Evolutionary conservation across 2,888 invertebrate genomes (phyloP), one percentile per base, ranked within the genome.

Genomic region (Encarsia formosa): DNA sequence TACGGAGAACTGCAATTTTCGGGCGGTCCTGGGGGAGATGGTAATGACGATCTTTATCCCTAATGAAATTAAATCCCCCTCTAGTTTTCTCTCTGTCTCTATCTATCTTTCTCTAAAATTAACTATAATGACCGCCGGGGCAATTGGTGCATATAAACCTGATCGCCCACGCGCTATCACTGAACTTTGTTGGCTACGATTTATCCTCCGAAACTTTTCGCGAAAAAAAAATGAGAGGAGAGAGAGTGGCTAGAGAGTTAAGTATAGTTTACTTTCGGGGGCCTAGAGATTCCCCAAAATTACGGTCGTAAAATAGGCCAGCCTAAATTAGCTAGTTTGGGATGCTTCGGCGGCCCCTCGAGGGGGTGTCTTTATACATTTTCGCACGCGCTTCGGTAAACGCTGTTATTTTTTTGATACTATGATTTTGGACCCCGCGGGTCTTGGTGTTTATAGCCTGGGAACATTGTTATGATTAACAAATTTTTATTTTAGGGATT

Each of bases 41-140:
- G 66, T 72, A 71, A 72, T 72, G 66, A 72, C 69, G 68, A 72
- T 72, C 69, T 71, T 71, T 71, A 72, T 71, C 72, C 68, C 70
- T 72, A 72, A 72, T 72, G 72, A 72, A 71, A 72, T 72, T 72
- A 72, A 71, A 66, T 60, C 62, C 65, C 63, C 63, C 64, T 65
- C 65, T 65, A 57, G 13, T 13, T 5, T 32, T 5, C 9, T 13
- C 13, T 5, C 9, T 32, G n/a, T 11, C n/a, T 32, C 32, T 8
- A 11, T 15, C 24, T 15, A 22, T 15, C 20, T 31, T 66, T 66
- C 68, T 68, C 70, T 64, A 68, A 63, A 71, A 72, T 71, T 72
- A 71, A 71, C 71, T 67, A 69, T 72, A 72, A 72, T 71, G 64
- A 69, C 64, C n/a, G n/a, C n/a, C 59, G 61, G 60, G 63, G 56